Evolutionary conservation across 2,888 invertebrate genomes (phyloP).

Genomic region (Drosophila barbarae): DNA sequence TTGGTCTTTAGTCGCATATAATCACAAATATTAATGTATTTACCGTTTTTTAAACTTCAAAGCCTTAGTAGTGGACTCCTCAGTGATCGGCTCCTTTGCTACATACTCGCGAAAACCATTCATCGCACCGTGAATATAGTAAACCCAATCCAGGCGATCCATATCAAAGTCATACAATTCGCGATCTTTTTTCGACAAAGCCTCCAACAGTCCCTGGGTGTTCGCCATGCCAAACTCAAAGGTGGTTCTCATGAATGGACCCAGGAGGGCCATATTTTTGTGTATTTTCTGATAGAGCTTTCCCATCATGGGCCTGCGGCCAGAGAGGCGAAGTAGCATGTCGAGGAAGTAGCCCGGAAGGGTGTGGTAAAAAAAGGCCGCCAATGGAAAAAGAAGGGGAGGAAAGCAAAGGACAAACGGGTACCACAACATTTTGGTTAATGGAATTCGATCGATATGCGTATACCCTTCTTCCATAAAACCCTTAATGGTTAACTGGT

Average conservation of each 20-base stretch:
- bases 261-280: slow-evolving; percentile 86
- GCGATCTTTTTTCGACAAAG: slow-evolving; percentile 78
- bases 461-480: slow-evolving; percentile 78
- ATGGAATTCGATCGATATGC: slow-evolving; percentile 39
- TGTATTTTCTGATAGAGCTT: slow-evolving; percentile 89
- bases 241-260: slow-evolving; percentile 86
- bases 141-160: slow-evolving; percentile 84
- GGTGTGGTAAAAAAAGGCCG: slow-evolving; percentile 83
- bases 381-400: slow-evolving; percentile 76
- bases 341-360: slow-evolving; percentile 84
- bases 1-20: not conserved
- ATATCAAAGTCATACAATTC: slow-evolving; percentile 87
- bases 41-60: not conserved
- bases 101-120: slow-evolving; percentile 87
- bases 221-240: slow-evolving; percentile 86
- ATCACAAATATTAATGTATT: not conserved
- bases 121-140: slow-evolving; percentile 81
- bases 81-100: slow-evolving; percentile 86
- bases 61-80: slow-evolving; percentile 79
- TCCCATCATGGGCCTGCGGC: slow-evolving; percentile 80
- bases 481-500: slow-evolving; percentile 88
- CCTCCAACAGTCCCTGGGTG: slow-evolving; percentile 78
- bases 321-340: slow-evolving; percentile 58
- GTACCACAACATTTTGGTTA: slow-evolving; percentile 85
- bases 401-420: slow-evolving; percentile 81